Evolutionary conservation across 2,113 vertebrate species (phyloP).

Genomic region (Elaphurus davidianus): DNA sequence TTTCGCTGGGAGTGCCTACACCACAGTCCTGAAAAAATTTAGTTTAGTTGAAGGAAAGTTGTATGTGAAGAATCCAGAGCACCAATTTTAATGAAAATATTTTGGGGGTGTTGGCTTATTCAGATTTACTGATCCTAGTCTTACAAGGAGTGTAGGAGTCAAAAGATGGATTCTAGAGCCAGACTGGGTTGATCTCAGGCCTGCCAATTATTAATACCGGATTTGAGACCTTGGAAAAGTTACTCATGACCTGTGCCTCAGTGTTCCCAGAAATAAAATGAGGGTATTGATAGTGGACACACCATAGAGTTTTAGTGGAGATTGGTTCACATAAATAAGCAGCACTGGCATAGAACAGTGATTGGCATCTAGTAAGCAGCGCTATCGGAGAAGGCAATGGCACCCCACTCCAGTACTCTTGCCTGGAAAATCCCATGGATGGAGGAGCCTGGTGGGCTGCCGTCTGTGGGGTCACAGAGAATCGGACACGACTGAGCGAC

Average conservation of each 20-base stretch:
- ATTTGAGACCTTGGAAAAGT: not conserved
- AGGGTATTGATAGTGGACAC: not conserved
- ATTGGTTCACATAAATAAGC: not conserved
- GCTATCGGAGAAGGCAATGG: too few species aligned
- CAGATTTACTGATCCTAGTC: not conserved
- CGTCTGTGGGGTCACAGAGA: too few species aligned
- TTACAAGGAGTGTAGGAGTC: not conserved
- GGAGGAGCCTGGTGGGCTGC: too few species aligned
- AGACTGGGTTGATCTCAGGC: not conserved
- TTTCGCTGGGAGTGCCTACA: not conserved
- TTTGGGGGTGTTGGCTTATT: not conserved
- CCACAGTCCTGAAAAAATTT: not conserved
- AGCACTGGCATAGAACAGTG: not conserved
- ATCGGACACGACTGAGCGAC: too few species aligned
- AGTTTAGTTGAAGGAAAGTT: not conserved
- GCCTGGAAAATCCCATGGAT: too few species aligned
- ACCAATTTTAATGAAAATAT: slow-evolving; percentile 26
- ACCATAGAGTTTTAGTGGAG: not conserved
- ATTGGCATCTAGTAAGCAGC: not conserved
- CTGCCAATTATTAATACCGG: not conserved
- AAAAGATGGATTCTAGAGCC: not conserved
- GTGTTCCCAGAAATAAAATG: not conserved
- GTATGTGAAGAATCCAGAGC: not conserved
- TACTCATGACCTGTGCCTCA: not conserved
- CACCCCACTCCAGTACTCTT: too few species aligned